A percentile compares a stretch with the other conserved stretches of the same genome.
Conservation (phyloP, 2,888 invertebrate genomes). For the Trachelus troglodyta region DNA sequence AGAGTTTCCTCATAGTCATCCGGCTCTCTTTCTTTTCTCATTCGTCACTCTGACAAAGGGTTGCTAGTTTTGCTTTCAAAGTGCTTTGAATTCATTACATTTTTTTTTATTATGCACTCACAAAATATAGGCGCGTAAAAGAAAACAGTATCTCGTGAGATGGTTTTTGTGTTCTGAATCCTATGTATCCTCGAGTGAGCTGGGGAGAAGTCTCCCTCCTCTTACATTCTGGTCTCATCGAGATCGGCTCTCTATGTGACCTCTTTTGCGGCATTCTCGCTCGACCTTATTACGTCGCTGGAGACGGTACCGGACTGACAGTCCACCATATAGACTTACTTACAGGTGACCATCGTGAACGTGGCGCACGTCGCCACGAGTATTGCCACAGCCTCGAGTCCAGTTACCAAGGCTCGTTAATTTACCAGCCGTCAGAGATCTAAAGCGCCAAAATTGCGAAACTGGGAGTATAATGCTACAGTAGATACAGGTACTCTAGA, state of each 20-base stretch:
- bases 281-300: conserved; percentile 42
- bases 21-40: background rate
- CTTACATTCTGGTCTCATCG: background rate
- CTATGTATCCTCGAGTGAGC: background rate
- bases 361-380: background rate
- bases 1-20: background rate
- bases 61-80: background rate
- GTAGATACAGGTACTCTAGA: background rate
- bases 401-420: conserved; percentile 11
- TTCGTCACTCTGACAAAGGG: background rate
- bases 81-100: background rate
- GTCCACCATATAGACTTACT: background rate
- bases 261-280: background rate
- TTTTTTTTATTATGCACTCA: background rate
- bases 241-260: background rate
- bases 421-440: conserved; percentile 19
- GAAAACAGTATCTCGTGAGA: background rate
- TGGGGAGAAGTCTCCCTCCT: background rate
- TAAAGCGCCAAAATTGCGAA: conserved; percentile 18
- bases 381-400: conserved; percentile 4
- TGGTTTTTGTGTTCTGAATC: background rate
- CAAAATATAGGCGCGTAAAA: background rate
- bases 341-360: conserved; percentile 3
- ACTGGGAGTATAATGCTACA: conserved; percentile 9
- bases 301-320: conserved; percentile 3